Evolutionary conservation across 2,797 vertebrate species (phyloP).

Genomic region (Triplophysa yarkandensis): DNA sequence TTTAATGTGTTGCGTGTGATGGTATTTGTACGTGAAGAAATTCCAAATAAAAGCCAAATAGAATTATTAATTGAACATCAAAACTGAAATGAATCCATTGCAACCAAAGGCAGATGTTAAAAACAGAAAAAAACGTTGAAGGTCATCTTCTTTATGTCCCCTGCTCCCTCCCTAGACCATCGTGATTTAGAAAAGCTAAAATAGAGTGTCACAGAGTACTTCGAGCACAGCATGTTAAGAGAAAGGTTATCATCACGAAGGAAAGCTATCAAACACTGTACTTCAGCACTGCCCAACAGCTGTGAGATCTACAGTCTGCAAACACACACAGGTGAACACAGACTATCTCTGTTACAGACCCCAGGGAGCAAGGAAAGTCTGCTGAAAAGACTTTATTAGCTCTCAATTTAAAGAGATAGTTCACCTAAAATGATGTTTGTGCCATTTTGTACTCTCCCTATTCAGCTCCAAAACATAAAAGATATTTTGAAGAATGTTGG

Average conservation of each 20-base stretch:
- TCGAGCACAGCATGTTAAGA: constrained; percentile 18
- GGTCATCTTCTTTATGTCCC: constrained; percentile 3
- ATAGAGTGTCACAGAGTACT: constrained; percentile 18
- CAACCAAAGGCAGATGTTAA: constrained; percentile 5
- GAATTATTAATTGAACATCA: background rate
- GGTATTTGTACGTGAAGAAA: background rate
- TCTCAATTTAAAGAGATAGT: too few relatives aligned
- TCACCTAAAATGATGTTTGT: too few relatives aligned
- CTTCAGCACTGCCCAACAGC: constrained; percentile 16
- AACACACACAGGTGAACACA: constrained; percentile 1
- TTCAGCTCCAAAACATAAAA: too few relatives aligned
- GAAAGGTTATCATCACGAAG: constrained; percentile 22
- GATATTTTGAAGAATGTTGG: too few relatives aligned
- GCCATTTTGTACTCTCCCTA: too few relatives aligned
- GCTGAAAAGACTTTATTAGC: too few relatives aligned
- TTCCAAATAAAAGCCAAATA: background rate
- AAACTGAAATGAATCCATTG: constrained; percentile 14
- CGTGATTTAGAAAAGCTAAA: background rate
- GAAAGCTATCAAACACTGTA: constrained; percentile 31
- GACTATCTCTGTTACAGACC: background rate
- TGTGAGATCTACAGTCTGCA: background rate
- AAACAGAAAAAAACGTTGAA: background rate
- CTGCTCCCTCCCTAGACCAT: background rate
- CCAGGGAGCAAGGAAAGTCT: background rate
- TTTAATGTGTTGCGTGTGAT: background rate